Conservation (phyloP, 2,797 vertebrate genomes). For the Varecia variegata region DNA sequence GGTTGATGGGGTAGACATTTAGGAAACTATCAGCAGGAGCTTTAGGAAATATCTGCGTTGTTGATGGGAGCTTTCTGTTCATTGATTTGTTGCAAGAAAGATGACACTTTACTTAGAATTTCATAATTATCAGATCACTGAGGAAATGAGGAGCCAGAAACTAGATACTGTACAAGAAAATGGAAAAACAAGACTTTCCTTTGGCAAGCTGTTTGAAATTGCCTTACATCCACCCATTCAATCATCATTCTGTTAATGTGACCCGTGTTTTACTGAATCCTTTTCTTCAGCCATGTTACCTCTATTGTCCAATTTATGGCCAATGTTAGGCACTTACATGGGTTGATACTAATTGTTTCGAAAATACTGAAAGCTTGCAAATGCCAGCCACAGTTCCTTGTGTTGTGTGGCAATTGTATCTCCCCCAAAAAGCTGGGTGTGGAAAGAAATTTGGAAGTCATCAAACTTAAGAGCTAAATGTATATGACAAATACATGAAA, state of each 20-base stretch:
- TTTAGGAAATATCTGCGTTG: slow-evolving; percentile 68
- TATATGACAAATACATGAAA: background rate
- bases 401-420: background rate
- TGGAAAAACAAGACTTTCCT: slow-evolving; percentile 31
- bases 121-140: slow-evolving; percentile 35
- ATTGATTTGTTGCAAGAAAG: slow-evolving; percentile 58
- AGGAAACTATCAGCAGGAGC: slow-evolving; percentile 72
- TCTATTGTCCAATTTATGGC: background rate
- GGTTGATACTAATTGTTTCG: background rate
- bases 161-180: slow-evolving; percentile 40
- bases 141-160: slow-evolving; percentile 61
- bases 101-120: slow-evolving; percentile 51
- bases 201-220: slow-evolving; percentile 16
- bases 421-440: background rate
- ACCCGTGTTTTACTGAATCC: background rate
- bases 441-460: slow-evolving; percentile 15
- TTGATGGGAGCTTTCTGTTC: slow-evolving; percentile 30
- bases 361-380: background rate
- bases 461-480: background rate
- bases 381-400: background rate
- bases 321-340: background rate
- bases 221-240: background rate
- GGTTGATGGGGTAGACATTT: slow-evolving; percentile 70
- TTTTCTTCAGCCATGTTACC: background rate
- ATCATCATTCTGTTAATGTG: background rate